phyloP scores from a whole-genome alignment of 35 echinoderm and acorn worm species.

The Ptychodera flava region DNA sequence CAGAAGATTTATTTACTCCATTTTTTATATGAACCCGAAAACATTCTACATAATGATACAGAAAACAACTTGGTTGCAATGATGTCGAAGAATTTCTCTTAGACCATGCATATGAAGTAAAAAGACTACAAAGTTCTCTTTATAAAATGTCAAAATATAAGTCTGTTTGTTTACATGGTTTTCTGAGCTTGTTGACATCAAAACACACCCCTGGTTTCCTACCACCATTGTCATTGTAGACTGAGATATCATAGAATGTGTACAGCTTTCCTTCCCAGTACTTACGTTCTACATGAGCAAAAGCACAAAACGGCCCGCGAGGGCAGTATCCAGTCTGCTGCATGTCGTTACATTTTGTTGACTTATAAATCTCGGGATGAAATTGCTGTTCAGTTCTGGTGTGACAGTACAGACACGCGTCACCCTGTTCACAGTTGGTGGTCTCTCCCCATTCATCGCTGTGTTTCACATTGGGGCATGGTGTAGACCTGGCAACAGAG shows the following conservation, averaged over 20 bases:
- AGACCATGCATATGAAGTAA: no score
- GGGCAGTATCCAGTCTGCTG: conserved; percentile 97
- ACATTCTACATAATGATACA: no score
- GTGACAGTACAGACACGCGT: conserved; percentile 93
- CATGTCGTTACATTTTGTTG: conserved; percentile 99
- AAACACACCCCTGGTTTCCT: no score
- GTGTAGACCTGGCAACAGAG: conserved; percentile 60
- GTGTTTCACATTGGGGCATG: conserved; percentile 97
- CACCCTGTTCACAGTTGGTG: conserved; percentile 87
- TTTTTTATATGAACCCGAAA: no score
- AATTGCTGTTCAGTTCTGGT: conserved; percentile 98
- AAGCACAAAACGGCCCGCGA: conserved; percentile 93
- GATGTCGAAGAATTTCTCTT: no score
- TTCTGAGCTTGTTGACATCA: no score
- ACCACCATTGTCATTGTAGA: not conserved
- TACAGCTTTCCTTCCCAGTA: conserved; percentile 31
- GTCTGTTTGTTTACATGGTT: no score
- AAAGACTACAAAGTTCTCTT: no score
- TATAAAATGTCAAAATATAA: no score
- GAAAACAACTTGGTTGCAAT: no score
- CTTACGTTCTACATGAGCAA: conserved; percentile 99
- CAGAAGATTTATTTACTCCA: no score
- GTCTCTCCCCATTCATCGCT: conserved; percentile 96
- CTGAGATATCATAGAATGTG: not conserved
- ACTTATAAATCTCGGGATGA: conserved; percentile 98